Evolutionary conservation across 2,797 vertebrate species (phyloP).

Genomic region (Coracias cyanogaster): DNA sequence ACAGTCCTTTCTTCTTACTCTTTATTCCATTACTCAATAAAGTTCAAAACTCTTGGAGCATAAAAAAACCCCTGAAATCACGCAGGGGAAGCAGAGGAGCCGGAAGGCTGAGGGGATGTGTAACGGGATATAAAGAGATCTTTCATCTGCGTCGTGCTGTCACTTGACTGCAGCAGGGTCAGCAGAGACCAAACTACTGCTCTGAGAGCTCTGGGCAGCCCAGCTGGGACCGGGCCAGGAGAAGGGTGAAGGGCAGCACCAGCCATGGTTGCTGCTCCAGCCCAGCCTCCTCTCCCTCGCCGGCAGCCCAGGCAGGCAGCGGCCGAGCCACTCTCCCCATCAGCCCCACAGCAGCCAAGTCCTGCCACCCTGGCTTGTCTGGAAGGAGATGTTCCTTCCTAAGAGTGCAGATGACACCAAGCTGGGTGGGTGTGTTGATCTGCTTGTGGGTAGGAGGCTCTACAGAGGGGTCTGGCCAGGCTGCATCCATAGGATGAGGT

Average conservation of each 20-base stretch:
- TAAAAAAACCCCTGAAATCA: background rate
- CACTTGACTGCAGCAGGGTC: background rate
- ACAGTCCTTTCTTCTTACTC: background rate
- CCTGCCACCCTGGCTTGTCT: background rate
- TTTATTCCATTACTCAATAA: background rate
- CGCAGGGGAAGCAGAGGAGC: background rate
- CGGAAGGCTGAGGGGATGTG: accelerated
- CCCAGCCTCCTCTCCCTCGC: background rate
- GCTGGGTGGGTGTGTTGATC: background rate
- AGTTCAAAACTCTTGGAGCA: background rate
- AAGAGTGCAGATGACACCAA: background rate
- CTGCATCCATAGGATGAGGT: background rate
- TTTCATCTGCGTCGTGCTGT: no score
- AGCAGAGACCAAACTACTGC: background rate
- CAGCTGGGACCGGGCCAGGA: no score
- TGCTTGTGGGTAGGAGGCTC: background rate
- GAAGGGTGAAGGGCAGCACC: background rate
- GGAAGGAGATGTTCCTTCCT: background rate
- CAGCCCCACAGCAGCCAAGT: background rate
- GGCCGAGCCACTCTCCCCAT: background rate
- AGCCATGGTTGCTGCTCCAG: background rate
- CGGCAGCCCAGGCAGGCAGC: background rate
- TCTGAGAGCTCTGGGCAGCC: background rate
- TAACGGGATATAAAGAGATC: background rate
- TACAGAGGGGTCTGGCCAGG: background rate